These are phyloP conservation scores for Orthonychiurus folsomi DNA, from an alignment of 2,888 invertebrate genomes.

Conservation along the genomic window DNA sequence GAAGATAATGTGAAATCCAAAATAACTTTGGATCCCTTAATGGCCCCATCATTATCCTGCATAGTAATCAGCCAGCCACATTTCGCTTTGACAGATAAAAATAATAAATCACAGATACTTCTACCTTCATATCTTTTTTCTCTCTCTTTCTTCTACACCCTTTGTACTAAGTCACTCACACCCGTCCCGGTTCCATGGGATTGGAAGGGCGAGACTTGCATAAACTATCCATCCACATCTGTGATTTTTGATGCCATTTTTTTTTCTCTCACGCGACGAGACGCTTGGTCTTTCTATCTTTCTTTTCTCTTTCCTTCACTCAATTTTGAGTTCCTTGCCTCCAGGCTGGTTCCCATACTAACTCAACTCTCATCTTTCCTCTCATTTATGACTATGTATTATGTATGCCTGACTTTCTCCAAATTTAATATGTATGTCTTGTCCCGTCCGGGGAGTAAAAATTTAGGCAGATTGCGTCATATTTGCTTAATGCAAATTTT, in stretches of 20 bases:
- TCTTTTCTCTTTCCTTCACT: too few relatives aligned
- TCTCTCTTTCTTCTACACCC: constrained; percentile 11
- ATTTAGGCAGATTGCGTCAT: too few relatives aligned
- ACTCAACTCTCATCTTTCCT: too few relatives aligned
- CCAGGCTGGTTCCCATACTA: too few relatives aligned
- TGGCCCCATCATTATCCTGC: constrained; percentile 41
- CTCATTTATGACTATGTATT: too few relatives aligned
- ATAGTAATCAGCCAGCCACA: constrained; percentile 41
- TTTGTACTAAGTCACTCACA: too few relatives aligned
- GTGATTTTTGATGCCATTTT: constrained; percentile 25
- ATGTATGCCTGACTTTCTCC: too few relatives aligned
- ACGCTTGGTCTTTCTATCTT: too few relatives aligned
- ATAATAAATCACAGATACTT: constrained; percentile 41
- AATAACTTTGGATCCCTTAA: constrained; percentile 37
- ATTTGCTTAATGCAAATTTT: too few relatives aligned
- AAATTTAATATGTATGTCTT: too few relatives aligned
- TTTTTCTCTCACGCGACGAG: constrained; percentile 15
- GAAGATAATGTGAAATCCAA: constrained; percentile 32
- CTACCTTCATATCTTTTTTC: constrained; percentile 31
- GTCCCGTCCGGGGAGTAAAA: too few relatives aligned
- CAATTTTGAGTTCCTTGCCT: too few relatives aligned
- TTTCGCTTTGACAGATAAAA: constrained; percentile 41
- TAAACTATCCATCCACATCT: constrained; percentile 33
- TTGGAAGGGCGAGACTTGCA: constrained; percentile 11
- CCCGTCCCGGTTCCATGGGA: constrained; percentile 3